Conservation (phyloP, 1,140 invertebrate genomes). For the Platorchestia sp. region DNA sequence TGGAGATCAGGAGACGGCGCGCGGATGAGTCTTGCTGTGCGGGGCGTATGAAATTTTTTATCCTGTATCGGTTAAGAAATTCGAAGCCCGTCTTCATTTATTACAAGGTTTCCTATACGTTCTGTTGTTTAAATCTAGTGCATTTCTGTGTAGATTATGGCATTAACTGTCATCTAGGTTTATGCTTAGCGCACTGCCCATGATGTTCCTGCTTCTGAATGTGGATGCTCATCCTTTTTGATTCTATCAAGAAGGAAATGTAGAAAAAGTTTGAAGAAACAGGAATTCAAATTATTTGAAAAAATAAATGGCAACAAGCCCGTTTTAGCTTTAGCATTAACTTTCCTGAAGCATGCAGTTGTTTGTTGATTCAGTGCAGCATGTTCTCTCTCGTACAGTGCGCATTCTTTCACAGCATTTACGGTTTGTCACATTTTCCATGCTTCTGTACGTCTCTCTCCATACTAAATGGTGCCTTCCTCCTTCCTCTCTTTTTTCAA, state of each 20-base stretch:
- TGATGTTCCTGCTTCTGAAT: too few relatives aligned
- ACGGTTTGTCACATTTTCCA: too few relatives aligned
- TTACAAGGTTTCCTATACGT: background rate
- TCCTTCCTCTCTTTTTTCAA: too few relatives aligned
- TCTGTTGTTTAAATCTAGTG: background rate
- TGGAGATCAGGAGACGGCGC: too few relatives aligned
- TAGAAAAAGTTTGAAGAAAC: background rate
- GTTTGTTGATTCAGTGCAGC: background rate
- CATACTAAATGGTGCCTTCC: too few relatives aligned
- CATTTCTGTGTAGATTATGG: background rate
- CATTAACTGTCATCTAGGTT: background rate
- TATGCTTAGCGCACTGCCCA: background rate
- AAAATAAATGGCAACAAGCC: background rate
- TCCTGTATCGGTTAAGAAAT: background rate
- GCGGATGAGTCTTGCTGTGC: too few relatives aligned
- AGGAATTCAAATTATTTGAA: background rate
- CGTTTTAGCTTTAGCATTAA: background rate
- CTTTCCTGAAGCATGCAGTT: background rate
- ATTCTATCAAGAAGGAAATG: too few relatives aligned
- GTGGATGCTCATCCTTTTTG: too few relatives aligned
- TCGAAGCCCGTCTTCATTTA: background rate
- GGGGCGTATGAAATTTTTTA: background rate
- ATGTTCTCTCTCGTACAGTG: background rate
- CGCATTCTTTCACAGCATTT: too few relatives aligned
- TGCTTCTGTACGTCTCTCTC: too few relatives aligned